Evolutionary conservation across 2,888 invertebrate genomes (phyloP), one percentile per base, ranked within the genome.

Genomic region (Bombylius discolor): DNA sequence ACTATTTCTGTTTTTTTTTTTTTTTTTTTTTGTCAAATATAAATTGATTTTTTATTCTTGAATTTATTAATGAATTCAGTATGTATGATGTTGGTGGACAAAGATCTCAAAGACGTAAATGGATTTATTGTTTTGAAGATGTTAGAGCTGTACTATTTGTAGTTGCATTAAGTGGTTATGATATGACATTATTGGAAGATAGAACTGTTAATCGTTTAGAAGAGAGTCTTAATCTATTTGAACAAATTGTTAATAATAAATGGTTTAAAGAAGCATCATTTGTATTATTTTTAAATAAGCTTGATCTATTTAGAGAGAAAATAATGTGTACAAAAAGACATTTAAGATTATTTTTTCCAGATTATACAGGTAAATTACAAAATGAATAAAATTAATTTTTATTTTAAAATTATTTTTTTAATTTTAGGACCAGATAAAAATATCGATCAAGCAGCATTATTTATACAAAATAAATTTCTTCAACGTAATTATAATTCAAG

Each of bases 31-130:
- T 23, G 23, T 23, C 23, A 23, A 23, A 23, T 23, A 23, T 23
- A 23, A 23, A 23, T 23, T 23, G 23, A 23, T 23, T 23, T 3
- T 2, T 23, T 23, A 23, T 23, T 23, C 1, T 23, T 23, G 23
- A 23, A 23, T 23, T 23, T 3, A n/a, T n/a, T n/a, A n/a, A n/a
- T n/a, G n/a, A n/a, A 34, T 73, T 68, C 50, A 79, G 81, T 63
- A 80, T 83, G 80, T 82, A 81, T 65, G 82, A 82, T 69, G 82
- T 82, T 39, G 82, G 82, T 33, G 83, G 82, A 53, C 83, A 82
- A 66, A 70, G 82, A 65, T 82, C 81, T 58, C 82, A 83, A 68
- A 67, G 83, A 49, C 71, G 80, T 55, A 83, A 83, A 66, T 83
- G 83, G 83, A 82, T 83, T 63, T 81, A 82, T 65, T 82, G 82